Base-by-base conservation (phyloP, 2,113 vertebrate species). In the Typhlomys cinereus region DNA sequence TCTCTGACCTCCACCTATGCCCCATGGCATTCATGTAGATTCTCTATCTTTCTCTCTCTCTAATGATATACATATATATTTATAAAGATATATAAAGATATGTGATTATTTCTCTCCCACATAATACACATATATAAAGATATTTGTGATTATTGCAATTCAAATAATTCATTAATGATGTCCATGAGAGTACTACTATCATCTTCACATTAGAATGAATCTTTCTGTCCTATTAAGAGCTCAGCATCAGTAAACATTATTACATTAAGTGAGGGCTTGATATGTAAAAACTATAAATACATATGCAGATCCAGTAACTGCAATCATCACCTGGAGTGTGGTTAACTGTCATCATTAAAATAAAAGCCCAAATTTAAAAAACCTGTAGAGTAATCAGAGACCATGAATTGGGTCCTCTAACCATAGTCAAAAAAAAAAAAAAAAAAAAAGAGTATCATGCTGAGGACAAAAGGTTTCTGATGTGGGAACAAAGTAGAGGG, bases 301-400 rank as follows among this genome's bases (percentile, higher is more conserved):
- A 18, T 36, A 82, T 67, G 0, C 15, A 88, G 83, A 71, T 79
- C 2, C 11, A 79, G 41, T 9, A 85, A 75, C 4, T 90, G 39
- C 88, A 93, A 92, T 92, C 4, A 89, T 50, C 90, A 85, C 27
- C 61, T 14, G 89, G 31, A 92, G 44, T 92, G n/a, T 64, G 18
- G 25, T 66, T 85, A 36, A 61, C 21, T 85, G 78, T 84, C 71
- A 39, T 62, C 36, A 88, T 62, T 88, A 90, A 90, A 89, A n/a
- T 89, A 70, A 64, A 93, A 88, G 61, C 48, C 1, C 64, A 76
- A 82, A 78, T 29, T 71, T 86, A 6, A 69, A 39, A 84, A 64
- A 81, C 31, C 25, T 76, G 29, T n/a, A 64, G 17, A 74, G 4
- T 44, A 70, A 11, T 54, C 39, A n/a, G 46, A 21, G 18, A 76